phyloP scores from a whole-genome alignment of 64 coral and sea anemone genomes.

The Montipora cactus region DNA sequence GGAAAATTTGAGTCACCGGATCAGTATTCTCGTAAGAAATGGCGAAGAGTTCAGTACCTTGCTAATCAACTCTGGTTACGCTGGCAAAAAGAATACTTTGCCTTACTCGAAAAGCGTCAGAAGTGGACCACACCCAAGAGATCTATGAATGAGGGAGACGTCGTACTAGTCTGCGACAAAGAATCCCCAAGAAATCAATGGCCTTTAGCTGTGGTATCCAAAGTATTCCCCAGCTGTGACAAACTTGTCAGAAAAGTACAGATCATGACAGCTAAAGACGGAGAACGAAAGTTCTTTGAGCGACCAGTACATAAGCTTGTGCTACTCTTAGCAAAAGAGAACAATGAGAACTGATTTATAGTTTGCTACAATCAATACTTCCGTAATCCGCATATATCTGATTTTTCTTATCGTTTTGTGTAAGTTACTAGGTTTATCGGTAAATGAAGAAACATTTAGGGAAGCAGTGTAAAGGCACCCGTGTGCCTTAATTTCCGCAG shows the following conservation, averaged over 20 bases:
- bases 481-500: background rate
- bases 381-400: background rate
- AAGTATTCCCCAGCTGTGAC: conserved; percentile 53
- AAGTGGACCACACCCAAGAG: conserved; percentile 31
- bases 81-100: conserved; percentile 49
- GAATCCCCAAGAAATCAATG: conserved; percentile 55
- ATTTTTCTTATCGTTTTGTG: background rate
- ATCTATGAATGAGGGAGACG: conserved; percentile 14
- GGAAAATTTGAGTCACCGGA: conserved; percentile 57
- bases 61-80: conserved; percentile 58
- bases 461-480: background rate
- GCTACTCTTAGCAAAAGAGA: conserved; percentile 48
- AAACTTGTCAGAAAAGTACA: conserved; percentile 56
- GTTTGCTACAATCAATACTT: background rate
- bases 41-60: conserved; percentile 60
- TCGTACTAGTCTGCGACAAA: conserved; percentile 36
- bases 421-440: background rate
- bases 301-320: conserved; percentile 64
- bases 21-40: conserved; percentile 44
- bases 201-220: conserved; percentile 35
- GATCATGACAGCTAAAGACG: background rate
- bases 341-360: conserved; percentile 31
- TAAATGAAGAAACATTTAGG: conserved; percentile 22
- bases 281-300: conserved; percentile 1
- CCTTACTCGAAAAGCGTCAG: conserved; percentile 34